Evolutionary conservation across 2,888 invertebrate species (phyloP).

Genomic region (Phorcus lineatus): DNA sequence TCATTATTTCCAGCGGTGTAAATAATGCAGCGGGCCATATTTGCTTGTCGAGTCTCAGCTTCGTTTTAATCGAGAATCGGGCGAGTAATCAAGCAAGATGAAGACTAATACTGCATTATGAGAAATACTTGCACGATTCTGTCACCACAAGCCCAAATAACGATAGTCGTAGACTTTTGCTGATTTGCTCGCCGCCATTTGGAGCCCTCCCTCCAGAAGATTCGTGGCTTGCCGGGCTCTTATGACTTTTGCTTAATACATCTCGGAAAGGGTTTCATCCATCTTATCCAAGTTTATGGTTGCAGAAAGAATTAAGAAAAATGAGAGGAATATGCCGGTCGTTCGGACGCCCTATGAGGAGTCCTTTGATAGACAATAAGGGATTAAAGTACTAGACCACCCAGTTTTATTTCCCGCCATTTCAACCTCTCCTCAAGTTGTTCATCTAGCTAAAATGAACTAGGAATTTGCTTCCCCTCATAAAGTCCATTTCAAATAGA

Average conservation of each 20-base stretch:
- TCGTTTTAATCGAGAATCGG: slow-evolving; percentile 21
- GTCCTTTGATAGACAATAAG: slow-evolving; percentile 7
- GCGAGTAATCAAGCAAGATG: slow-evolving; percentile 10
- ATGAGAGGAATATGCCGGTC: not conserved
- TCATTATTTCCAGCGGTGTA: slow-evolving; percentile 28
- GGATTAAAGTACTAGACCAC: slow-evolving; percentile 4
- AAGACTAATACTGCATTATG: slow-evolving; percentile 21
- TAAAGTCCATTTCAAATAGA: slow-evolving; percentile 13
- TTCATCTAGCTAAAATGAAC: slow-evolving; percentile 7
- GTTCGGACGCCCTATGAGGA: not conserved
- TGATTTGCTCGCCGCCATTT: not conserved
- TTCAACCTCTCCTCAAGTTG: not conserved
- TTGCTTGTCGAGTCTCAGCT: not conserved
- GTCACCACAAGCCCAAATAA: not conserved
- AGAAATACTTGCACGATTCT: slow-evolving; percentile 3
- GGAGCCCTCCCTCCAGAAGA: not conserved
- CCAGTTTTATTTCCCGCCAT: not conserved
- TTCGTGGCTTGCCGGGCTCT: not conserved
- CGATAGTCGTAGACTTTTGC: slow-evolving; percentile 12
- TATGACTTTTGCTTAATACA: slow-evolving; percentile 22
- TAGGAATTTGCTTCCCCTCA: not conserved
- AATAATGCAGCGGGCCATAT: slow-evolving; percentile 24
- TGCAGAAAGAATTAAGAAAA: slow-evolving; percentile 11
- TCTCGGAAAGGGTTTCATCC: slow-evolving; percentile 4
- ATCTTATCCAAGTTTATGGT: slow-evolving; percentile 7